These are phyloP conservation scores for Lepilemur ruficaudatus DNA, from an alignment of 2,797 vertebrate genomes.

Conservation along the genomic window DNA sequence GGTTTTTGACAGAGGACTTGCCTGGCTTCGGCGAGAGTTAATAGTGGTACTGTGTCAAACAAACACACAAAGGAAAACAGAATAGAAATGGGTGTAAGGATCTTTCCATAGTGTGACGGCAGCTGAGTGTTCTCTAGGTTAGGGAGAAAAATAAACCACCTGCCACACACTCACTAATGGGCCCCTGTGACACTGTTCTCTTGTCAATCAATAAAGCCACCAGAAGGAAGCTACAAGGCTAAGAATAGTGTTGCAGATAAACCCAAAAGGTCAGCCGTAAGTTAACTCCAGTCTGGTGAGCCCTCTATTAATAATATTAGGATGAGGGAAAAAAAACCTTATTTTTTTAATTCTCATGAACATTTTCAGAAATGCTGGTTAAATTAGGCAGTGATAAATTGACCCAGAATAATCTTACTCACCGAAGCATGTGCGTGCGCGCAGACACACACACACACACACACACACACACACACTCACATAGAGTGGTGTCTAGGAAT, in stretches of 20 bases:
- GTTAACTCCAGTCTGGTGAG: background rate
- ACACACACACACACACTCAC: background rate
- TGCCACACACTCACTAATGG: background rate
- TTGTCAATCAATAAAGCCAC: background rate
- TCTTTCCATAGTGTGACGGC: background rate
- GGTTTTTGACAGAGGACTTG: background rate
- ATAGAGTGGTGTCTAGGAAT: background rate
- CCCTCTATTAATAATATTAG: background rate
- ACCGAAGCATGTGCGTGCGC: background rate
- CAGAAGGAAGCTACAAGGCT: background rate
- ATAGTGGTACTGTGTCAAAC: background rate
- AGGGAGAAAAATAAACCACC: background rate
- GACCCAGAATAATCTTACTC: background rate
- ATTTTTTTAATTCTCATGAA: background rate
- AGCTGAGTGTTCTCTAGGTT: background rate
- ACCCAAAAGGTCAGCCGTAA: background rate
- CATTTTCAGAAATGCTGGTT: conserved; percentile 36
- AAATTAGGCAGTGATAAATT: background rate
- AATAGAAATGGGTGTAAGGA: background rate
- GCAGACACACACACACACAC: background rate
- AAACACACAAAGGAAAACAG: background rate
- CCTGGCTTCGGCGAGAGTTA: background rate
- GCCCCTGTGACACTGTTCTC: background rate
- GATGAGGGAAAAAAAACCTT: accelerated
- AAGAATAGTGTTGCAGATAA: background rate